Evolutionary conservation across 2,113 vertebrate species (phyloP).

Genomic region (Plecturocebus donacophilus): DNA sequence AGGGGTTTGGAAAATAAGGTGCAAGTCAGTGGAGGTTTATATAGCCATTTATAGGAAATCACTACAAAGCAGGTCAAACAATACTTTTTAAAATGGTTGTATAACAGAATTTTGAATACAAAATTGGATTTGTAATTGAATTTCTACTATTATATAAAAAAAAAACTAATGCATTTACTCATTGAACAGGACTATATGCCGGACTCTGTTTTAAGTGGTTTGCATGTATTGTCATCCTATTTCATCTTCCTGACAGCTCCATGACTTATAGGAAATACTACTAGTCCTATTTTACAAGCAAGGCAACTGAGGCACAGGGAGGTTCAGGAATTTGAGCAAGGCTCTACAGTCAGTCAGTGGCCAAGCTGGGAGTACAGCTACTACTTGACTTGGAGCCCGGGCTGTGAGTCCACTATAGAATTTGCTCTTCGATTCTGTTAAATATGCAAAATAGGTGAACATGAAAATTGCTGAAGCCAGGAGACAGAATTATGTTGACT

Average conservation of each 20-base stretch:
- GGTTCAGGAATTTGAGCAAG: neutral
- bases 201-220: neutral
- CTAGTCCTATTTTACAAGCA: neutral
- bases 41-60: neutral
- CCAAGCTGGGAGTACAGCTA: neutral
- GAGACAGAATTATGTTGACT: neutral
- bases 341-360: neutral
- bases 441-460: neutral
- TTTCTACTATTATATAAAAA: neutral
- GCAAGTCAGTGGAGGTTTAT: neutral
- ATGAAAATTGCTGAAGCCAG: neutral
- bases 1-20: neutral
- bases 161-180: neutral
- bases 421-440: neutral
- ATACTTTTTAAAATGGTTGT: neutral
- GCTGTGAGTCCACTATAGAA: neutral
- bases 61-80: neutral
- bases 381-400: neutral
- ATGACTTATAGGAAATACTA: neutral
- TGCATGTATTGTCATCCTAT: neutral
- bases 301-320: neutral
- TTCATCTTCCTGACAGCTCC: neutral
- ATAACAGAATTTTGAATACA: conserved; percentile 2
- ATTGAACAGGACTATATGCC: neutral
- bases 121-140: neutral